Evolutionary conservation across 2,888 invertebrate species (phyloP).

Genomic region (Phortica okadai): DNA sequence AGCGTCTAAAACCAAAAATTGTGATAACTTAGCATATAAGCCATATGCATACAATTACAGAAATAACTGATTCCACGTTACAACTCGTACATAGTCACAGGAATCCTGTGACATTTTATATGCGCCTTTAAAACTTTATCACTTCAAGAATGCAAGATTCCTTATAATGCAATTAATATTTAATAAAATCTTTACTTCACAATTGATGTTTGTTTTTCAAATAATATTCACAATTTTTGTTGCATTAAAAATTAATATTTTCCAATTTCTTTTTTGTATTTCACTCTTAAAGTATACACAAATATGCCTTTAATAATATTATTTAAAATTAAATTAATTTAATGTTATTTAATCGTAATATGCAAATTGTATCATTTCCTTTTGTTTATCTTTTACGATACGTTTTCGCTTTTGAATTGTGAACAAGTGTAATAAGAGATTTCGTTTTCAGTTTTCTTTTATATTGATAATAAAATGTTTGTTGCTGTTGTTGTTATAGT

Average conservation of each 20-base stretch:
- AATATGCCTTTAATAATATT: constrained; percentile 28
- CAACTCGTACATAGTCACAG: neutral
- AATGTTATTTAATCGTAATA: constrained; percentile 18
- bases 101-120: too few species aligned
- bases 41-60: neutral
- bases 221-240: neutral
- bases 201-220: neutral
- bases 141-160: neutral
- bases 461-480: neutral
- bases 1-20: neutral
- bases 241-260: constrained; percentile 26
- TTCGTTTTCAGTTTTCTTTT: neutral
- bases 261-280: constrained; percentile 19
- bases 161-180: neutral
- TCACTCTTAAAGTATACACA: constrained; percentile 29
- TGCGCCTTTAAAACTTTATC: too few species aligned
- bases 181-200: neutral
- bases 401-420: constrained; percentile 11
- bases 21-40: neutral
- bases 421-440: neutral
- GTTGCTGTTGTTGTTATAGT: neutral
- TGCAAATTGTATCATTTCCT: neutral
- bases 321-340: constrained; percentile 12
- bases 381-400: neutral
- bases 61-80: neutral